These are phyloP conservation scores for Hippoglossus hippoglossus DNA, from an alignment of 2,797 vertebrate genomes.

Conservation along the genomic window DNA sequence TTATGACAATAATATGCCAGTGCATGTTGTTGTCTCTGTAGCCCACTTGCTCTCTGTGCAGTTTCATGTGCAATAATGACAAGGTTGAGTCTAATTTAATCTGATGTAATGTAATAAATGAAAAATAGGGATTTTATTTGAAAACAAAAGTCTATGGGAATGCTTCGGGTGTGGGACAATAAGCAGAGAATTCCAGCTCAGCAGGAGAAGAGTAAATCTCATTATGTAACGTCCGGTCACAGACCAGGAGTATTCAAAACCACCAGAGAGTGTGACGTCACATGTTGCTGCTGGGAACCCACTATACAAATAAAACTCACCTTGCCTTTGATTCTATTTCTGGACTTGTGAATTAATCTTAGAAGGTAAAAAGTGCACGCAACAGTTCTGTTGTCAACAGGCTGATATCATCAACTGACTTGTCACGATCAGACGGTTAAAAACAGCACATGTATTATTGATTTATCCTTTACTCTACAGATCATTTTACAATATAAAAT, in stretches of 20 bases:
- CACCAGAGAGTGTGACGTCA: conserved; percentile 52
- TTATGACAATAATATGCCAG: too few species aligned
- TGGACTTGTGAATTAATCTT: neutral
- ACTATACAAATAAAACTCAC: conserved; percentile 47
- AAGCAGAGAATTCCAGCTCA: conserved; percentile 8
- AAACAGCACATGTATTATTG: neutral
- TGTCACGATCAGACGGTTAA: neutral
- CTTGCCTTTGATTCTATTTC: conserved; percentile 18
- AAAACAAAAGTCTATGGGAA: conserved; percentile 5
- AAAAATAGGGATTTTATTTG: neutral
- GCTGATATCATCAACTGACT: neutral
- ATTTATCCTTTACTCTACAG: neutral
- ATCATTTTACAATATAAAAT: neutral
- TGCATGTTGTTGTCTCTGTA: neutral
- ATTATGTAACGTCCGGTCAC: conserved; percentile 69
- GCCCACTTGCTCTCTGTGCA: neutral
- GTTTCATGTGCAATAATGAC: too few species aligned
- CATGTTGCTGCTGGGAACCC: conserved; percentile 36
- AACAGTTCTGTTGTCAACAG: too few species aligned
- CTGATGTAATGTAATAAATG: neutral
- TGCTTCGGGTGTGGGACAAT: conserved; percentile 13
- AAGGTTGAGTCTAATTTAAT: neutral
- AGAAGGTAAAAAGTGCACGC: neutral
- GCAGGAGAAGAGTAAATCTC: conserved; percentile 61
- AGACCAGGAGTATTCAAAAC: conserved; percentile 61